Conservation (phyloP, 2,113 vertebrate genomes). For the Polypterus senegalus region DNA sequence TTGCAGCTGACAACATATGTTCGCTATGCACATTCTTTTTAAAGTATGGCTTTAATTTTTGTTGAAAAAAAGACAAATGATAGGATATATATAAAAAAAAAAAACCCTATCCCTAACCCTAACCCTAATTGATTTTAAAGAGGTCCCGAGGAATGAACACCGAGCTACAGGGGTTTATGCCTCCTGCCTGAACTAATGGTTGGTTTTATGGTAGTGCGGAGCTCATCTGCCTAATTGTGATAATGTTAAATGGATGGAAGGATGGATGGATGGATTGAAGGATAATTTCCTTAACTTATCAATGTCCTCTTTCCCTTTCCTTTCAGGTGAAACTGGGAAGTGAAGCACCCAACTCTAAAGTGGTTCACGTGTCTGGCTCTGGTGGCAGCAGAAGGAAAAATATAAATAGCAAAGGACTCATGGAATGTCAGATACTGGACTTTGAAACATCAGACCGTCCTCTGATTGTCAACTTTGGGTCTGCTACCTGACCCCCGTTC, state of each 20-base stretch:
- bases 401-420: conserved; percentile 24
- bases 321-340: conserved; percentile 80
- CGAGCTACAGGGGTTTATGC: too few relatives aligned
- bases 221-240: too few relatives aligned
- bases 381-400: conserved; percentile 31
- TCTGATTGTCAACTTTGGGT: conserved; percentile 92
- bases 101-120: too few relatives aligned
- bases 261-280: background rate
- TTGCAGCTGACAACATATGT: too few relatives aligned
- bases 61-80: too few relatives aligned
- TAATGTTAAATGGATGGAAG: background rate
- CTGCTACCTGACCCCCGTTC: conserved; percentile 94
- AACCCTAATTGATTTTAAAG: too few relatives aligned
- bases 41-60: too few relatives aligned
- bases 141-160: too few relatives aligned
- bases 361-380: conserved; percentile 63
- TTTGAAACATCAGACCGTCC: conserved; percentile 77
- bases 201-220: too few relatives aligned
- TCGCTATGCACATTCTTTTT: too few relatives aligned
- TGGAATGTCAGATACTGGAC: conserved; percentile 75
- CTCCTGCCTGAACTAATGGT: too few relatives aligned
- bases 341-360: conserved; percentile 83
- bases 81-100: too few relatives aligned
- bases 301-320: conserved; percentile 9
- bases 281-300: background rate